phyloP scores from a whole-genome alignment of 2,888 invertebrate genomes.

The Microdon myrmicae region DNA sequence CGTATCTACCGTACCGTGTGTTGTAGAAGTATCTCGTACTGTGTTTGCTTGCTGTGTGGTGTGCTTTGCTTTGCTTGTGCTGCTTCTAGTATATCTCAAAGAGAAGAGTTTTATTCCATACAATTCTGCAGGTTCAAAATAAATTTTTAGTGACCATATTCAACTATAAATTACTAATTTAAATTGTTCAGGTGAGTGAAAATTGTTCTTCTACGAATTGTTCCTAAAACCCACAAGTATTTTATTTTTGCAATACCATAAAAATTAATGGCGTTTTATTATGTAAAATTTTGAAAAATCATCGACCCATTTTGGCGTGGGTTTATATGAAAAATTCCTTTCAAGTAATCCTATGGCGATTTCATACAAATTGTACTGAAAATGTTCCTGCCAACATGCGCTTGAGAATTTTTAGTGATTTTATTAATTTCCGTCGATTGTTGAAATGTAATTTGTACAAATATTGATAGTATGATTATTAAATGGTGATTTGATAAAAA shows the following conservation, averaged over 20 bases:
- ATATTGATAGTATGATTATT: conserved; percentile 40
- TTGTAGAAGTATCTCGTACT: conserved; percentile 36
- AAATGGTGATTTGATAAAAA: conserved; percentile 46
- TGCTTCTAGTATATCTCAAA: conserved; percentile 39
- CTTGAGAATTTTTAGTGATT: conserved; percentile 15
- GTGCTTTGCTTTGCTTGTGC: conserved; percentile 17
- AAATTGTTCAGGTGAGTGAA: conserved; percentile 56
- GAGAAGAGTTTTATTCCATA: conserved; percentile 51
- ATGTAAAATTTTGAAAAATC: conserved; percentile 54
- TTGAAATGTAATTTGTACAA: conserved; percentile 8
- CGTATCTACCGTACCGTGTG: conserved; percentile 31
- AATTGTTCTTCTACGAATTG: conserved; percentile 55
- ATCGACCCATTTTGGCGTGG: conserved; percentile 56
- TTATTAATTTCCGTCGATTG: conserved; percentile 7
- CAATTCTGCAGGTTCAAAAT: conserved; percentile 44
- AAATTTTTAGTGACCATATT: conserved; percentile 52
- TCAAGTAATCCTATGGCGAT: conserved; percentile 45
- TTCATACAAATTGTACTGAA: conserved; percentile 46
- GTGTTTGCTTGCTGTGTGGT: conserved; percentile 12
- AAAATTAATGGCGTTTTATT: conserved; percentile 56
- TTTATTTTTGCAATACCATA: conserved; percentile 55
- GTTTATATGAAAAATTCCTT: conserved; percentile 51
- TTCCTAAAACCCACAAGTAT: conserved; percentile 54
- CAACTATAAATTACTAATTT: conserved; percentile 51
- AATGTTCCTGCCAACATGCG: conserved; percentile 23